Base-by-base conservation (phyloP, 2,113 vertebrate species). In the Jacana jacana region DNA sequence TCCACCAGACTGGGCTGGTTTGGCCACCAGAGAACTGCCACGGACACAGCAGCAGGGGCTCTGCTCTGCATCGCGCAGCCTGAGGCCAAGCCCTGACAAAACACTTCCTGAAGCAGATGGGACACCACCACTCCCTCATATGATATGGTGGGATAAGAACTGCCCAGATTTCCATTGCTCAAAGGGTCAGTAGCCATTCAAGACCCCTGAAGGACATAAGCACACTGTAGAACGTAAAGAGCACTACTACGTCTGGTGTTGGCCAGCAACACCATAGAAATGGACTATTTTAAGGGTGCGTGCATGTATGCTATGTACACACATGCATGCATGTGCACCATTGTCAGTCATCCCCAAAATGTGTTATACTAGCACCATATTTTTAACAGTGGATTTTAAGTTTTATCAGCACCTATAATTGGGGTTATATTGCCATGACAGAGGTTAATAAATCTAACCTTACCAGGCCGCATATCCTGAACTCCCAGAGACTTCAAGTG, bases 281-380 rank as follows among this genome's bases (percentile, higher is more conserved):
- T 9, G 42, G 35, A 89, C 61, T 46, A 58, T 42, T 85, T 80
- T 24, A 89, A 76, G 49, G 89, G 39, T 58, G 86, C 17, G 27
- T 51, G 71, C 61, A 77, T 4, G 27, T 57, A 77, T 73, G 55
- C 39, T 39, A 10, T 35, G 40, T 58, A 81, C 30, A 72, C 17
- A 52, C 54, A 68, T 28, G 55, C 44, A 52, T 2, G 18, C 63
- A 52, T 39, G 35, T 25, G 44, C 89, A 89, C 95, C 78, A 40
- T 2, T 91, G 31, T 88, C 91, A 89, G 86, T 94, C 77, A 89
- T 88, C 79, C 92, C 80, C 78, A 70, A 81, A 61, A 93, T 92
- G 88, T 37, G 52, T 95, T 95, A 70, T 49, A 77, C 40, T 97
- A 98, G 98, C 97, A 98, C 97, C 97, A 95, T 96, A 79, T 91